Conservation (phyloP, 2,797 vertebrate species). For the Lemur catta region DNA sequence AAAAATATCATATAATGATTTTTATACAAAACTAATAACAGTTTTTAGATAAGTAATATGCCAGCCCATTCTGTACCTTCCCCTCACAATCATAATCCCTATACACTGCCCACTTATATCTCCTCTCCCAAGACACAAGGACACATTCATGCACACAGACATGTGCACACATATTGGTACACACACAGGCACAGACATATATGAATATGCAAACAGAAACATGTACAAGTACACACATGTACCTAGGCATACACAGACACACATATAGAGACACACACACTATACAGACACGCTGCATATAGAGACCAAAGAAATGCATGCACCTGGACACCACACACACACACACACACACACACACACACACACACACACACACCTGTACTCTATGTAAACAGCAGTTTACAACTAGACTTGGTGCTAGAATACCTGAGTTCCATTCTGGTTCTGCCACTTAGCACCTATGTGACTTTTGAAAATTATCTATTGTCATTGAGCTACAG, state of each 20-base stretch:
- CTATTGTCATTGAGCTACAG: neutral
- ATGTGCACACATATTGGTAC: rapidly evolving
- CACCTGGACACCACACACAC: neutral
- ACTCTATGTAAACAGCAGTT: neutral
- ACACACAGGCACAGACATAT: neutral
- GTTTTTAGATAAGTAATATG: neutral
- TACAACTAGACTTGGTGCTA: neutral
- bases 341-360: neutral
- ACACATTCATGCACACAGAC: neutral
- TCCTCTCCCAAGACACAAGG: neutral
- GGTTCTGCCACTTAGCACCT: neutral
- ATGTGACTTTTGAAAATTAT: neutral
- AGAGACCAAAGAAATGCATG: neutral
- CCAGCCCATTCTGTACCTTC: neutral
- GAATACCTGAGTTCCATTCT: neutral
- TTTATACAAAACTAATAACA: neutral
- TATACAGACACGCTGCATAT: neutral
- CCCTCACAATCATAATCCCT: neutral
- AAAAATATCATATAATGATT: neutral
- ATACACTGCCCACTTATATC: neutral
- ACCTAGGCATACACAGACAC: neutral
- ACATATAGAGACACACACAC: neutral
- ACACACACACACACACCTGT: neutral
- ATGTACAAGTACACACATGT: neutral
- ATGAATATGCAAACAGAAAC: neutral